Percentiles rank a stretch among this genome's conserved stretches.
These are phyloP conservation scores for Anas bahamensis DNA, from an alignment of 2,797 vertebrate species.

Conservation along the genomic window DNA sequence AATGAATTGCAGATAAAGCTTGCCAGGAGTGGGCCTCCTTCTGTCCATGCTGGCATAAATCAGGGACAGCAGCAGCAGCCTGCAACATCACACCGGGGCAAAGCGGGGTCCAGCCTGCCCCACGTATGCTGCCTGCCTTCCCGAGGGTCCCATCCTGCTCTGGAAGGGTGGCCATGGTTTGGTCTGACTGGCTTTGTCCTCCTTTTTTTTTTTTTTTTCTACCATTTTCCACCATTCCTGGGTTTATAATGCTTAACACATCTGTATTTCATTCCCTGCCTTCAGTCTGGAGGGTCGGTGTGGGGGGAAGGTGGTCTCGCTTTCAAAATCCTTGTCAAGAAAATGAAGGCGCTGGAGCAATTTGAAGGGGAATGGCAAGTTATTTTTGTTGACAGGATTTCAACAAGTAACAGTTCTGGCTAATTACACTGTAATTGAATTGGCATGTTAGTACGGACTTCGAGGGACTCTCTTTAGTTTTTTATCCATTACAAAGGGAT, in stretches of 20 bases:
- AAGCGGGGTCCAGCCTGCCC: background rate
- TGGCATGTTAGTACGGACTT: conserved; percentile 1
- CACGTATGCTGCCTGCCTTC: background rate
- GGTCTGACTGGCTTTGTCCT: background rate
- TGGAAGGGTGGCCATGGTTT: rapidly evolving
- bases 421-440: conserved; percentile 37
- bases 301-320: background rate
- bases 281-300: background rate
- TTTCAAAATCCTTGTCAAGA: background rate
- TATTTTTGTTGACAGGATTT: conserved; percentile 51
- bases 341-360: background rate
- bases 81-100: background rate
- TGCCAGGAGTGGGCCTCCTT: conserved; percentile 25
- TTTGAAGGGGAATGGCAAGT: background rate
- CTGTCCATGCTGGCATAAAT: background rate
- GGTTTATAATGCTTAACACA: background rate
- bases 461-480: background rate
- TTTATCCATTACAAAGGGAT: background rate
- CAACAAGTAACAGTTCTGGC: conserved; percentile 35
- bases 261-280: conserved; percentile 17
- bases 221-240: background rate
- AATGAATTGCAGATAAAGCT: conserved; percentile 53
- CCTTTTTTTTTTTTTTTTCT: background rate
- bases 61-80: background rate
- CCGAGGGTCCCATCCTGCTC: background rate